Percentiles rank a stretch among this genome's conserved stretches.
Conservation (phyloP, 2,113 vertebrate genomes). For the Vimba vimba region DNA sequence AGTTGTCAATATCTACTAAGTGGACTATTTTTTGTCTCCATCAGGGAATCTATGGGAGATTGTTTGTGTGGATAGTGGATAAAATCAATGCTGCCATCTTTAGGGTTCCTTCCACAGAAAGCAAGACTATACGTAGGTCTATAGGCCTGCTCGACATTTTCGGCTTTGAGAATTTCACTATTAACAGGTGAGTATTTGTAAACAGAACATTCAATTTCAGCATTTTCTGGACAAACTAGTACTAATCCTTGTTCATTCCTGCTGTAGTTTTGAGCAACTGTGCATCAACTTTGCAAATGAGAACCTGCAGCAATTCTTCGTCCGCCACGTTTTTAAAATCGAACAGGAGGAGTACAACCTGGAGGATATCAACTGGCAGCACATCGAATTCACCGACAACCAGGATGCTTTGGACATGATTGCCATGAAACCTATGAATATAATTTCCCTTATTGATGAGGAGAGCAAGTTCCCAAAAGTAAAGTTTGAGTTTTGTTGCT, state of each 20-base stretch:
- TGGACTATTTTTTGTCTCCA: conserved; percentile 23
- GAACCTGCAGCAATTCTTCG: conserved; percentile 98
- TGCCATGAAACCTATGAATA: conserved; percentile 98
- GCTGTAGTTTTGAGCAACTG: conserved; percentile 93
- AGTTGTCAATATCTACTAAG: not conserved
- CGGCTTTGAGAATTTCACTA: conserved; percentile 95
- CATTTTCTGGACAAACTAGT: not conserved
- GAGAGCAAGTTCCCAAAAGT: conserved; percentile 99
- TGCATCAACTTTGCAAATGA: conserved; percentile 99
- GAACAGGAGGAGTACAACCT: conserved; percentile 99
- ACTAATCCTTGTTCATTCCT: not conserved
- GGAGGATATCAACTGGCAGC: conserved; percentile 97
- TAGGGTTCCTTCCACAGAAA: conserved; percentile 83
- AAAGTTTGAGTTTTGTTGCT: not conserved
- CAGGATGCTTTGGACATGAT: conserved; percentile 99
- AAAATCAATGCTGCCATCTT: conserved; percentile 98
- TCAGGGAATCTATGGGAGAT: conserved; percentile 94
- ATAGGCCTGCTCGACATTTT: conserved; percentile 97
- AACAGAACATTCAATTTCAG: not conserved
- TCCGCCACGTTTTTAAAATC: conserved; percentile 95
- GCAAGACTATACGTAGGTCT: conserved; percentile 83
- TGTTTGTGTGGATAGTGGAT: conserved; percentile 98
- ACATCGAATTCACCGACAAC: conserved; percentile 99
- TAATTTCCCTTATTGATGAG: conserved; percentile 97
- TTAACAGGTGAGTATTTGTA: conserved; percentile 84